A percentile compares a stretch with the other conserved stretches of the same genome.
These are phyloP conservation scores for Brachionus manjavacas DNA, from an alignment of 1,140 invertebrate species.

Conservation along the genomic window DNA sequence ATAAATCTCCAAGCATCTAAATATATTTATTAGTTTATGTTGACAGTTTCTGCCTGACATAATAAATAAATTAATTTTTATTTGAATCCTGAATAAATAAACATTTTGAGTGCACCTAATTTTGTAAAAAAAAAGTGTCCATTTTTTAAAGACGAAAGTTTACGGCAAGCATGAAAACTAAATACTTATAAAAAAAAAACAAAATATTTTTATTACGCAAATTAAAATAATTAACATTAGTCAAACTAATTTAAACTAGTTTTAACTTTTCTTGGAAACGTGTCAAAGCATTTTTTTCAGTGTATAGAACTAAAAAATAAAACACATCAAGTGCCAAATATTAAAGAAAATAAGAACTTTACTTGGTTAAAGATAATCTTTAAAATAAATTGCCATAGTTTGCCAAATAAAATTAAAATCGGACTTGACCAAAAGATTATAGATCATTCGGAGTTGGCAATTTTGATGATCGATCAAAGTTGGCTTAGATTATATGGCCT, in stretches of 20 bases:
- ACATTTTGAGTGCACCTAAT: not conserved
- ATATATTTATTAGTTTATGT: not conserved
- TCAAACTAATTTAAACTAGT: not conserved
- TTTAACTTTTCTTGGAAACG: not conserved
- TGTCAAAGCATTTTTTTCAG: not conserved
- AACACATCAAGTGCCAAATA: not conserved
- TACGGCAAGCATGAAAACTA: not conserved
- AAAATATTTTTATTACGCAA: not conserved
- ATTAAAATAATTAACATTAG: not conserved
- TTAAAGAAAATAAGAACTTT: no score
- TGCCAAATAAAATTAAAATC: no score
- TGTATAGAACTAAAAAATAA: not conserved
- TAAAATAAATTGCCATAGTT: no score
- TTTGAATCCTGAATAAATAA: not conserved
- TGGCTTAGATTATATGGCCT: not conserved
- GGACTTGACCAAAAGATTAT: no score
- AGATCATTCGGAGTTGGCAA: no score
- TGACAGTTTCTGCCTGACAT: not conserved
- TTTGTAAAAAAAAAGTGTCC: not conserved
- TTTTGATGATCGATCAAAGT: not conserved
- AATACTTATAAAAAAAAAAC: not conserved
- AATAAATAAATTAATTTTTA: not conserved
- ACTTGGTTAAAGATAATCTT: no score
- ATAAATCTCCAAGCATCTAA: not conserved
- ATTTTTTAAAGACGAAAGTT: not conserved